phyloP scores from a whole-genome alignment of 2,888 invertebrate species.

The Andrena flavipes region DNA sequence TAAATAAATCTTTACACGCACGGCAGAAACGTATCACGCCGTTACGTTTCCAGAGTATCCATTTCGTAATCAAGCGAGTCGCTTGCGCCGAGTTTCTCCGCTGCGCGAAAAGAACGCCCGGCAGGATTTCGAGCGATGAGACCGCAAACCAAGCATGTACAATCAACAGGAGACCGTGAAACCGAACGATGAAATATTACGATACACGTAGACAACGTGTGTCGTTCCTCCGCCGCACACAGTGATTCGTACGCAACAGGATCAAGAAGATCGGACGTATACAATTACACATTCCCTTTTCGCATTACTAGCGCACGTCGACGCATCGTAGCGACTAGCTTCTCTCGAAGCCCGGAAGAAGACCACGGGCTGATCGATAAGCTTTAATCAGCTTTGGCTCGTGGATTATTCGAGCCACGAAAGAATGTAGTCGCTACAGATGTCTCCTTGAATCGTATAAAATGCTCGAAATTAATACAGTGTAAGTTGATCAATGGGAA shows the following conservation, averaged over 20 bases:
- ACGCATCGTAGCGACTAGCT: not conserved
- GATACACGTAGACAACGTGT: not conserved
- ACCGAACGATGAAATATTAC: not conserved
- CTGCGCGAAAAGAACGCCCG: not conserved
- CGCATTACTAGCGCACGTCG: not conserved
- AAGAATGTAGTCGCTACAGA: not conserved
- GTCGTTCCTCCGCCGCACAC: not conserved
- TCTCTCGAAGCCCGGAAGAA: not conserved
- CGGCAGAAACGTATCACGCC: constrained; percentile 3
- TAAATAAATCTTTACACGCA: constrained; percentile 35
- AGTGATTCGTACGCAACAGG: not conserved
- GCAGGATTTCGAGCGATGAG: not conserved
- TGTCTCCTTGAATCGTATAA: not conserved
- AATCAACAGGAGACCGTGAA: constrained; percentile 5
- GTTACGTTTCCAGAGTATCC: constrained; percentile 37
- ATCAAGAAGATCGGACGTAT: not conserved
- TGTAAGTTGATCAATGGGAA: not conserved
- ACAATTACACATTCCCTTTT: not conserved
- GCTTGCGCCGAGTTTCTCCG: not conserved
- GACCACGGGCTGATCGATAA: not conserved
- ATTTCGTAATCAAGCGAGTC: not conserved
- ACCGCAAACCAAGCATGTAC: not conserved
- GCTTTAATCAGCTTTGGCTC: not conserved
- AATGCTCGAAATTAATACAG: not conserved
- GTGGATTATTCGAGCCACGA: constrained; percentile 9